These are phyloP conservation scores for Cyclophora albipunctata DNA, from an alignment of 2,888 invertebrate species.

Conservation along the genomic window DNA sequence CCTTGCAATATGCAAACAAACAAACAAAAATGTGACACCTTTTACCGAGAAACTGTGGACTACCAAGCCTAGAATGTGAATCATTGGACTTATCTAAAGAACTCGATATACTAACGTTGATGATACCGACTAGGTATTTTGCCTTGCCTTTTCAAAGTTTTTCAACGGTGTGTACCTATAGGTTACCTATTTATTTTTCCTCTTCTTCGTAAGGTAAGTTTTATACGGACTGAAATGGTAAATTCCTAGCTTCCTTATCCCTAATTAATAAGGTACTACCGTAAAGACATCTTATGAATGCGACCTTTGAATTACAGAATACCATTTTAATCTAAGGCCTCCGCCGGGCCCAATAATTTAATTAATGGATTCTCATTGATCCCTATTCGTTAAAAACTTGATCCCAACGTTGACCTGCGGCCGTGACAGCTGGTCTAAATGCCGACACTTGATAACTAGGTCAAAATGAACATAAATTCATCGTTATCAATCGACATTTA, in stretches of 20 bases:
- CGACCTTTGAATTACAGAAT: neutral
- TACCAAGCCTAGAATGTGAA: too few relatives aligned
- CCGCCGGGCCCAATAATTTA: slow-evolving; percentile 1
- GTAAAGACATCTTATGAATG: neutral
- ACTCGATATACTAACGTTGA: too few relatives aligned
- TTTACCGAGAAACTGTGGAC: neutral
- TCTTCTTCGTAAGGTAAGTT: too few relatives aligned
- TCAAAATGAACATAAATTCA: slow-evolving; percentile 51
- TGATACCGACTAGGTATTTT: too few relatives aligned
- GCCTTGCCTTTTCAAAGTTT: too few relatives aligned
- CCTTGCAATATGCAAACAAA: slow-evolving; percentile 23
- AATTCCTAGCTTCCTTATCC: neutral
- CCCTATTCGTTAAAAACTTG: slow-evolving; percentile 8
- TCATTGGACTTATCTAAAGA: neutral
- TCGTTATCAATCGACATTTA: slow-evolving; percentile 21
- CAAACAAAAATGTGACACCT: slow-evolving; percentile 3
- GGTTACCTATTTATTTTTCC: too few relatives aligned
- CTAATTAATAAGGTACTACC: neutral
- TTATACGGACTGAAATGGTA: too few relatives aligned
- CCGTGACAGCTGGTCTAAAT: slow-evolving; percentile 47
- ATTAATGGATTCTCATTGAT: slow-evolving; percentile 11
- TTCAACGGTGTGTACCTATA: too few relatives aligned
- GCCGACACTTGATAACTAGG: slow-evolving; percentile 39
- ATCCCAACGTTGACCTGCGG: slow-evolving; percentile 30
- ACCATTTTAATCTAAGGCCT: neutral